These are phyloP conservation scores for Drosophila orosa DNA, from an alignment of 1,140 invertebrate species.

Conservation along the genomic window DNA sequence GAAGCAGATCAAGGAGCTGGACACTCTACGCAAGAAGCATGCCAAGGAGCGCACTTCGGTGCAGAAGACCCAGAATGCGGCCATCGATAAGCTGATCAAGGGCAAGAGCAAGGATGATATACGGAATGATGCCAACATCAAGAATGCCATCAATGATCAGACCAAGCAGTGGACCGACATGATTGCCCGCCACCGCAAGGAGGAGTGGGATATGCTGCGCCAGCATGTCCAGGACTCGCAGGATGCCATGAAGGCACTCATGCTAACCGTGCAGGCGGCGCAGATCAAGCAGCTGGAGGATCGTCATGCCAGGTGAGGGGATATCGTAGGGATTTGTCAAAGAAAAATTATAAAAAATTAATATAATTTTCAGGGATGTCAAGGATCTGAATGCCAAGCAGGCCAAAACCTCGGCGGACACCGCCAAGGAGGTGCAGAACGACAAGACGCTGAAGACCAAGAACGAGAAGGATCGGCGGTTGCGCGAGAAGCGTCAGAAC, in stretches of 20 bases:
- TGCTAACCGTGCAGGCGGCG: constrained; percentile 91
- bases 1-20: constrained; percentile 98
- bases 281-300: constrained; percentile 96
- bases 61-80: constrained; percentile 97
- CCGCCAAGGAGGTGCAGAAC: constrained; percentile 96
- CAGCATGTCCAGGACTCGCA: constrained; percentile 94
- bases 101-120: constrained; percentile 94
- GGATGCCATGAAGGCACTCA: constrained; percentile 93
- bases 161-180: constrained; percentile 97
- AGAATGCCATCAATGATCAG: constrained; percentile 94
- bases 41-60: constrained; percentile 95
- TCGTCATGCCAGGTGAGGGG: constrained; percentile 92
- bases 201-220: constrained; percentile 95
- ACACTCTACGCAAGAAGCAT: constrained; percentile 95
- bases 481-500: constrained; percentile 98
- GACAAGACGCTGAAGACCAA: constrained; percentile 99
- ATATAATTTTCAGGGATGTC: constrained; percentile 88
- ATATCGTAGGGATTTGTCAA: accelerated
- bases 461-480: constrained; percentile 96
- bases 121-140: constrained; percentile 90
- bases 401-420: constrained; percentile 98
- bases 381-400: constrained; percentile 98
- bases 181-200: constrained; percentile 93
- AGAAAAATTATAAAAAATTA: neutral
- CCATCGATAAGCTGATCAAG: constrained; percentile 97